Evolutionary conservation across 1,140 invertebrate genomes (phyloP).

Genomic region (Trichogramma pretiosum): DNA sequence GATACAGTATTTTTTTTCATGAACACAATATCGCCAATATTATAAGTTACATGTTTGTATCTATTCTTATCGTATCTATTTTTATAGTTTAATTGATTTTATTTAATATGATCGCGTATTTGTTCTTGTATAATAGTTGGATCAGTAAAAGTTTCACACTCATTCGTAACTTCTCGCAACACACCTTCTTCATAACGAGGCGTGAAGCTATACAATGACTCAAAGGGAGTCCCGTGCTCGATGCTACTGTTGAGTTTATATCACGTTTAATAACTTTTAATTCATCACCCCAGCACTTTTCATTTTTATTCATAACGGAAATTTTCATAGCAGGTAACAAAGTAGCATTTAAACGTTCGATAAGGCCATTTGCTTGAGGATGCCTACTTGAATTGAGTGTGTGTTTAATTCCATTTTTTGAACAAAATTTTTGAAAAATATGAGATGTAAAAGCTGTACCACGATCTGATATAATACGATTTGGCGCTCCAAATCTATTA

Average conservation of each 20-base stretch:
- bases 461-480: constrained; percentile 17
- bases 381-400: constrained; percentile 21
- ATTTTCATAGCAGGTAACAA: not conserved
- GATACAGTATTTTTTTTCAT: no score
- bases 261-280: not conserved
- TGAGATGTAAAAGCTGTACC: constrained; percentile 14
- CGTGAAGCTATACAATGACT: not conserved
- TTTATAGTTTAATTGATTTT: no score
- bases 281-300: not conserved
- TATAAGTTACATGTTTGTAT: no score
- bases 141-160: no score
- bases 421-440: constrained; percentile 20
- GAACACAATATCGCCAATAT: no score
- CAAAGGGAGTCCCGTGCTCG: not conserved
- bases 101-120: no score
- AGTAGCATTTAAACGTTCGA: not conserved
- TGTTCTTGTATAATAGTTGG: no score
- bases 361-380: constrained; percentile 21
- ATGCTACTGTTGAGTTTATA: not conserved
- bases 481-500: constrained; percentile 14
- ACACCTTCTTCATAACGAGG: not conserved
- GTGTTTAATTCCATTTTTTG: constrained; percentile 24
- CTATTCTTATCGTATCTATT: no score
- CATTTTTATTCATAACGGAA: not conserved
- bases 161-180: no score